phyloP scores from a whole-genome alignment of 1,140 invertebrate genomes.

The Gyrodactylus salaris region DNA sequence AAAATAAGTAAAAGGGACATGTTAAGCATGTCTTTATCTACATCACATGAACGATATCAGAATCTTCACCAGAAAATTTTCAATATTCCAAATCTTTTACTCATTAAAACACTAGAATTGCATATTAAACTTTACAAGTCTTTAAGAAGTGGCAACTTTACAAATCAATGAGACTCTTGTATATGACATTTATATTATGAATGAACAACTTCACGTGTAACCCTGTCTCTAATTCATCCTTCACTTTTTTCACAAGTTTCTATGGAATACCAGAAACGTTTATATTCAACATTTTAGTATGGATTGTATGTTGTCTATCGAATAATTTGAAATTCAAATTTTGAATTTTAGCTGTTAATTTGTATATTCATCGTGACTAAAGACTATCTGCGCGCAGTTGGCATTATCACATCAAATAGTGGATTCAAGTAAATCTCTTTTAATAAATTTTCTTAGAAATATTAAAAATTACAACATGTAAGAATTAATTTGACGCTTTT shows the following conservation, averaged over 20 bases:
- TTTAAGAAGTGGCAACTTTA: too few species aligned
- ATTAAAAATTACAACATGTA: background rate
- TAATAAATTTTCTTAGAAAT: background rate
- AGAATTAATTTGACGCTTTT: too few species aligned
- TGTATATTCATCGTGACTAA: background rate
- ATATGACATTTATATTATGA: too few species aligned
- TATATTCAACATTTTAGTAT: background rate
- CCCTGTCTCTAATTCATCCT: background rate
- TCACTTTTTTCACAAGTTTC: background rate
- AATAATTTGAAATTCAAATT: background rate
- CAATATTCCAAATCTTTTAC: too few species aligned
- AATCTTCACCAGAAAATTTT: too few species aligned
- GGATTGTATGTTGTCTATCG: background rate
- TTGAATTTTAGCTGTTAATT: background rate
- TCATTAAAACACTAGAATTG: too few species aligned
- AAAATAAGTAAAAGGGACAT: too few species aligned
- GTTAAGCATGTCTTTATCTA: too few species aligned
- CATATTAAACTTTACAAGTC: too few species aligned
- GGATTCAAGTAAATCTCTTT: background rate
- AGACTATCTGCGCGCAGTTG: background rate
- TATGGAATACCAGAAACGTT: background rate
- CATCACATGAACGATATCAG: too few species aligned
- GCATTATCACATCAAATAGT: background rate
- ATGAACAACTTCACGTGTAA: background rate
- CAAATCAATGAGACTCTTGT: too few species aligned